Evolutionary conservation across 2,888 invertebrate genomes (phyloP), one percentile per base, ranked within the genome.

Genomic region (Thymelicus sylvestris): DNA sequence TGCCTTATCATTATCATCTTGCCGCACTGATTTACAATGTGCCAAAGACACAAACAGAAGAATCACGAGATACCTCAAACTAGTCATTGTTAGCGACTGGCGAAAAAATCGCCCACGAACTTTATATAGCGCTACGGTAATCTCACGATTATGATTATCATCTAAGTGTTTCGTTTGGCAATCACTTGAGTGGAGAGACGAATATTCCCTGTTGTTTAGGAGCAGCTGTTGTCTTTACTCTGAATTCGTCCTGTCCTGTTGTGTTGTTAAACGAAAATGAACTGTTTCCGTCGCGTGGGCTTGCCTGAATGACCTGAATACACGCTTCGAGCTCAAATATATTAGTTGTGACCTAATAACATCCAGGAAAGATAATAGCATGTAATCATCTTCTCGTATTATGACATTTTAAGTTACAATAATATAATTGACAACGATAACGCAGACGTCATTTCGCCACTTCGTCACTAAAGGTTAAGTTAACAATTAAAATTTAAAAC

Each of bases 1-100:
- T 3, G 74, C 77, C 63, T 81, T 84, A 6, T 80, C 81, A 8
- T 74, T 68, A 38, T 80, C 76, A 10, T 74, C 76, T 55, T 85
- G 80, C 41, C 79, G 79, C 0, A 79, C 55, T 0, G 75, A 69
- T 7, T 80, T 81, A 2, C 82, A 59, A 7, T 77, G 74, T 1
- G 78, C 83, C 15, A 75, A 73, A 24, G 78, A 78, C 10, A 85
- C 47, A 0, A 85, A 65, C 50, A 79, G 80, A n/a, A 66, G 10
- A 10, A 66, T 48, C 41, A 55, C 62, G 4, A 71, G 61, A 57
- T 71, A 66, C 19, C 47, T 61, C n/a, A 66, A 44, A 41, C 52
- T 0, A n/a, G 44, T 55, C 71, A 71, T 71, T 19, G 48, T 62
- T 38, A 19, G 1, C 10, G 38, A 62, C 47, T 61, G 39, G 31